phyloP scores from a whole-genome alignment of 1,140 invertebrate genomes.

The Uloborus diversus region DNA sequence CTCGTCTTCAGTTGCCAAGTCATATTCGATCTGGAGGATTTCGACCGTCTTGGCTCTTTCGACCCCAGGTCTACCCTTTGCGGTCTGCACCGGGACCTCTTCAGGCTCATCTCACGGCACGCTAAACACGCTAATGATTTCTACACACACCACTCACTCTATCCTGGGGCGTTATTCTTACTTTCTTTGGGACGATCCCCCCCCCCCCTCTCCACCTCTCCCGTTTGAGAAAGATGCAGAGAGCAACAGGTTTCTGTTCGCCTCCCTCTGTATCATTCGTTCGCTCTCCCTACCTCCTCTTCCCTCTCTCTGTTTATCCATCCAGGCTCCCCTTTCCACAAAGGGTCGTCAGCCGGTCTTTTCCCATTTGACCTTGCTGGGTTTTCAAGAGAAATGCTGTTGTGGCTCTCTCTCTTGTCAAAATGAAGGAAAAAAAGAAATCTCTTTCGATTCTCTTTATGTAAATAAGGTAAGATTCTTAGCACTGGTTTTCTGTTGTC shows the following conservation, averaged over 20 bases:
- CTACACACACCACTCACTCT: neutral
- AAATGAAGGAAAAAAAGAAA: neutral
- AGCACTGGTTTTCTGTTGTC: neutral
- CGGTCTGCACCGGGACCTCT: no score
- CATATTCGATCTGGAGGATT: no score
- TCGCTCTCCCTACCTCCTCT: neutral
- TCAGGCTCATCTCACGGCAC: neutral
- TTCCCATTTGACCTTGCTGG: neutral
- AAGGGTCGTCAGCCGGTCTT: constrained; percentile 22
- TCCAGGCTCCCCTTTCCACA: neutral
- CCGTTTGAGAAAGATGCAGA: neutral
- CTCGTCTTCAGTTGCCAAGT: no score
- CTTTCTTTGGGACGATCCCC: neutral
- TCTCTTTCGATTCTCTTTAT: neutral
- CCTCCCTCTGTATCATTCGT: neutral
- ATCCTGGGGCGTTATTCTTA: neutral
- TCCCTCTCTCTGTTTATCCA: neutral
- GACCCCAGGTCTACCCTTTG: neutral
- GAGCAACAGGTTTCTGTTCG: constrained; percentile 24
- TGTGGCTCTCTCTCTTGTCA: neutral
- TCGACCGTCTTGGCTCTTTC: no score
- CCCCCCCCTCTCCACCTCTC: neutral
- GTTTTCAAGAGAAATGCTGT: no score
- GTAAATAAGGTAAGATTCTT: no score
- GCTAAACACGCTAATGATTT: neutral